A percentile compares a stretch with the other conserved stretches of the same genome.
Evolutionary conservation across 1,140 invertebrate genomes (phyloP).

Genomic region (Aphis craccivora): DNA sequence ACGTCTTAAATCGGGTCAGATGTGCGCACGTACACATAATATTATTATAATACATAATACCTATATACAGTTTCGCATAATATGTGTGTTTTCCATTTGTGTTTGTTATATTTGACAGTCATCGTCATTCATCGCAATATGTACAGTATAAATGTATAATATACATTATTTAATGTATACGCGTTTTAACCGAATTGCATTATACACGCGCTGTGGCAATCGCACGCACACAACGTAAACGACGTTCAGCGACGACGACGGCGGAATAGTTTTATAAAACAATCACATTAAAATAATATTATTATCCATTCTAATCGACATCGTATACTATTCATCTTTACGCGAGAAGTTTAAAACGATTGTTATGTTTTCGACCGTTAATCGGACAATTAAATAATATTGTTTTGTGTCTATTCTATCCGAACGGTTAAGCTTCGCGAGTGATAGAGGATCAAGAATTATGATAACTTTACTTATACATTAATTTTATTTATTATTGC

Average conservation of each 20-base stretch:
- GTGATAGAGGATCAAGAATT: too few relatives aligned
- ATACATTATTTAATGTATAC: neutral
- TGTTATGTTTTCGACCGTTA: neutral
- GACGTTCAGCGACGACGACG: neutral
- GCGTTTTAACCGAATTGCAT: neutral
- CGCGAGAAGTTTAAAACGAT: neutral
- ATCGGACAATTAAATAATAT: neutral
- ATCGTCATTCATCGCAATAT: neutral
- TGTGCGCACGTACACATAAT: neutral
- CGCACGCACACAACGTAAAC: neutral
- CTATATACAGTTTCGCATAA: neutral
- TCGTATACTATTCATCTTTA: neutral
- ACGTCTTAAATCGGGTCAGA: neutral
- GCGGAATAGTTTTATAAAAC: neutral
- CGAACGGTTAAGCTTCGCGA: neutral
- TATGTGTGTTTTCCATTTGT: neutral
- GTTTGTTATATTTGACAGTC: neutral
- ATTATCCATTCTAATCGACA: neutral
- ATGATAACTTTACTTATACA: too few relatives aligned
- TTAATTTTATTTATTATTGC: too few relatives aligned
- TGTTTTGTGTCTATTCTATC: neutral
- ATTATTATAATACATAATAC: neutral
- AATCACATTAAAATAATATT: neutral
- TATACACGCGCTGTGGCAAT: neutral
- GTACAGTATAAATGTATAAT: neutral